Base-by-base conservation (phyloP, 2,888 invertebrate species). In the Limnephilus marmoratus region DNA sequence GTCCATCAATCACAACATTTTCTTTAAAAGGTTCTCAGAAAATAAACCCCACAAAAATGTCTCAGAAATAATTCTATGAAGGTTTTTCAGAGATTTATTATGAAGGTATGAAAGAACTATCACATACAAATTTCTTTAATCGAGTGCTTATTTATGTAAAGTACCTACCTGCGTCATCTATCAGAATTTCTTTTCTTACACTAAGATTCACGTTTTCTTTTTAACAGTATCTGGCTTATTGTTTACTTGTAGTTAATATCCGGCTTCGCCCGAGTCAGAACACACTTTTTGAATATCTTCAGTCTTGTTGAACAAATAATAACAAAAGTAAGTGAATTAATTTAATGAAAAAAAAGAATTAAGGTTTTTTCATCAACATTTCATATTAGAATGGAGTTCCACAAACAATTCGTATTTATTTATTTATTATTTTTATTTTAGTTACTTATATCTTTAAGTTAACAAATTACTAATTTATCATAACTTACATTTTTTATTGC, bases 1-100 rank as follows among this genome's bases (percentile, higher is more conserved):
- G 68, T 34, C 83, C 83, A 83, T 83, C 83, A 83, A 83, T 83
- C 83, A 83, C 83, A 34, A 41, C 83, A 83, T 37, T 83, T 83
- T 83, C 83, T 41, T 41, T 83, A 37, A 83, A 68, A 83, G 83
- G 83, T 83, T 83, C 18, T 2, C 34, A 9, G 41, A 83, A 83
- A 83, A 83, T 83, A 37, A 37, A 7, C 83, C 83, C 11, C 83
- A 41, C 83, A 83, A 83, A n/a, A 83, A 83, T 83, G 83, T 83
- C 83, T 83, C 83, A 11, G 24, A 83, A 34, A 68, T 68, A 68
- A 24, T 68, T 68, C 68, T 68, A 68, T 68, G 68, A n/a, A 24
- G 24, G 68, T 68, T 68, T 68, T 68, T 68, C 24, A 68, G 68
- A 68, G 68, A 68, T 68, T 68, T 68, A 68, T 68, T 68, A 68